Evolutionary conservation across 2,888 invertebrate genomes (phyloP).

Genomic region (Watsonalla binaria): DNA sequence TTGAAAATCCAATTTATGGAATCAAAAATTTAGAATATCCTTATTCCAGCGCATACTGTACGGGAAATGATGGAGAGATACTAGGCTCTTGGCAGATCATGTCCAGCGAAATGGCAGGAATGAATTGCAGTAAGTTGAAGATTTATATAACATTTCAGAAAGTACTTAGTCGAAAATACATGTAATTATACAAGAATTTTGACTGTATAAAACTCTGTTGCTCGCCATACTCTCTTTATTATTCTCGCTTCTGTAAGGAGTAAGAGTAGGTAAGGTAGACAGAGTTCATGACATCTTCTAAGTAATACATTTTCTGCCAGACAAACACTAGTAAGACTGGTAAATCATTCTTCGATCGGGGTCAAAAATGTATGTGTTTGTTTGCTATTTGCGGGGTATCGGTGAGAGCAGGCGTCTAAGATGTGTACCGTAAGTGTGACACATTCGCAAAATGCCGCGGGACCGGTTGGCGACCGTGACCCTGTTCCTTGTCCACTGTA

Average conservation of each 20-base stretch:
- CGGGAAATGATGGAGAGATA: constrained; percentile 77
- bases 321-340: no score
- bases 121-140: constrained; percentile 80
- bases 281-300: no score
- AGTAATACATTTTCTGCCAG: no score
- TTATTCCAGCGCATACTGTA: constrained; percentile 77
- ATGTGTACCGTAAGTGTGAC: constrained; percentile 44
- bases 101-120: constrained; percentile 44
- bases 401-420: constrained; percentile 8
- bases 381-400: constrained; percentile 8
- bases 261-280: no score
- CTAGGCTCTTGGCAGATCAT: constrained; percentile 75
- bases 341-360: no score
- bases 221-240: no score
- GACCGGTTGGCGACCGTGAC: constrained; percentile 70
- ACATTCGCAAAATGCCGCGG: constrained; percentile 50
- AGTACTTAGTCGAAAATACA: constrained; percentile 12
- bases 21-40: no score
- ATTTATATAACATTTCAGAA: not conserved
- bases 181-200: no score
- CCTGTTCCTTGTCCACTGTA: constrained; percentile 59
- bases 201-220: no score
- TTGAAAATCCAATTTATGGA: no score
- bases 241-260: no score
- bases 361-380: no score